Evolutionary conservation across 2,888 invertebrate species (phyloP), one percentile per base, ranked within the genome.

Genomic region (Portevinia maculata): DNA sequence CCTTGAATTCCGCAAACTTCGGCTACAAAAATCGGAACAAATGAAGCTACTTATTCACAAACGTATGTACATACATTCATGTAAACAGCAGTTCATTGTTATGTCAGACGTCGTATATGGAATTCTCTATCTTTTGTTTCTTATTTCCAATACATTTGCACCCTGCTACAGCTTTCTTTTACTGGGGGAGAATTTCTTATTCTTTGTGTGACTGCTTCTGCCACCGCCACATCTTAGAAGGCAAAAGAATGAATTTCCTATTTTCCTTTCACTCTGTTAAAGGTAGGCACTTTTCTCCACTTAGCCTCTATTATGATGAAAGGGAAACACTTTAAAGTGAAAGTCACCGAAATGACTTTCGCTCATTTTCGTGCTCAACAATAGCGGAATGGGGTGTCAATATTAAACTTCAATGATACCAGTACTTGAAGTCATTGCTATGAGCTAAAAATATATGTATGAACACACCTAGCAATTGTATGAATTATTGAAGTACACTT

Each of bases 301-400:
- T 79, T 75, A 64, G 57, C 69, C 64, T 70, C 65, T 17, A 71
- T 78, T 64, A 65, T 50, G 46, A 59, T 65, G 57, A 52, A 70
- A 59, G 44, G 44, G 41, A 74, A 74, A 57, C 46, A 28, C 53
- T 53, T 19, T 32, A 30, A 50, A 57, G 57, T 44, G 69, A 75
- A 59, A 79, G 62, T 75, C 69, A 69, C 75, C 79, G 52, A 64
- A 59, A 64, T 75, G 62, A 81, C 79, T 81, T 79, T 75, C 59
- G 57, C 57, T 81, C 70, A 69, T 50, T 37, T 13, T 24, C 4
- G n/a, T 15, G 19, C 9, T 13, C 15, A 2, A 39, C 13, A 8
- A 24, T 32, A 13, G 8, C 11, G 21, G 13, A 13, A 19, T 3
- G 55, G 3, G 30, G 13, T 24, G 24, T 24, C 24, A 24, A 24